Base-by-base conservation (phyloP, 1,140 invertebrate genomes). In the Aleiodes sp. region DNA sequence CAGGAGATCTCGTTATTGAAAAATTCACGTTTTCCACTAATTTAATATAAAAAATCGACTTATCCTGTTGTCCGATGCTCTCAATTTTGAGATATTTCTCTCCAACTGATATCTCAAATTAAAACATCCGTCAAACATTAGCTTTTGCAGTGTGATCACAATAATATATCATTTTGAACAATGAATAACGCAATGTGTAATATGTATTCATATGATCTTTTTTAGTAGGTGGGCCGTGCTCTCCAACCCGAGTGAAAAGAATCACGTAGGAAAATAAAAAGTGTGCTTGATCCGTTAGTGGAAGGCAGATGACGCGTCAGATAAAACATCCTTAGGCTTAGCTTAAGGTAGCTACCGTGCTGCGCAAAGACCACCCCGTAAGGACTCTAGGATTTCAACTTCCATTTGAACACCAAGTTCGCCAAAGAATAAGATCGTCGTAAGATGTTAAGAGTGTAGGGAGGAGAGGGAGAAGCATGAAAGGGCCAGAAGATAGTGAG, bases 351-450 rank as follows among this genome's bases (percentile, higher is more conserved):
- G 61, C 67, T 63, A 69, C 61, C 67, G 61, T 69, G 61, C 61
- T 57, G 67, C 67, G 67, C 39, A 43, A 28, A 39, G 67, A 63
- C 60, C 60, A 67, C 65, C 65, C 65, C 56, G 35, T 35, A 67
- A 67, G 19, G 35, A 59, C 70, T 73, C 78, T 80, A 80, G 78
- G 75, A 79, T 80, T 80, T 79, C 79, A 80, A 68, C 57, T 52
- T 69, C 7, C 52, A 21, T 21, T 14, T 61, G 19, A 56, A 61
- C 57, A 21, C 60, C 59, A 56, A 14, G 35, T 66, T 29, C 61
- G 29, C 52, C 26, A 69, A 46, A 9, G 46, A 52, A 52, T 52
- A 21, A 52, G 21, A 52, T 52, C 6, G 21, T 52, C 46, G 46
- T 57, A 33, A 37, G 46, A 66, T 35, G 57, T 14, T 2, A 16